Percentiles rank a stretch among this genome's conserved stretches.
Evolutionary conservation across 2,113 vertebrate species (phyloP).

Genomic region (Ursus arctos): DNA sequence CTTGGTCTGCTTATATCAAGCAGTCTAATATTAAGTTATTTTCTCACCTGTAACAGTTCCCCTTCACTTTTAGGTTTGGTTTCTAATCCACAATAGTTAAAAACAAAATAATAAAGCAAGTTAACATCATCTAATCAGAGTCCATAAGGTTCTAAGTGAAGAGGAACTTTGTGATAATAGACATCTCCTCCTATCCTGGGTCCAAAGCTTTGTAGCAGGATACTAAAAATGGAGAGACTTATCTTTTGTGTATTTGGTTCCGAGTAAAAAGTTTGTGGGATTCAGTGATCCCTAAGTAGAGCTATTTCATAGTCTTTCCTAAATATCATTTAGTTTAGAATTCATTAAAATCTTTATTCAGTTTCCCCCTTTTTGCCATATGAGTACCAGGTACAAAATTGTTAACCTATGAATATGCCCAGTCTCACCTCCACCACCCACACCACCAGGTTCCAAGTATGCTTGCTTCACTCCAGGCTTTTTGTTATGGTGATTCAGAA

Average conservation of each 20-base stretch:
- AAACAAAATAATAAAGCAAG: constrained; percentile 19
- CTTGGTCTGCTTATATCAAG: neutral
- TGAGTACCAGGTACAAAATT: neutral
- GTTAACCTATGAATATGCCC: neutral
- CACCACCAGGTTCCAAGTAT: neutral
- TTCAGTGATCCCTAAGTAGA: neutral
- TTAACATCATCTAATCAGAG: neutral
- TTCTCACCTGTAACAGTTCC: neutral
- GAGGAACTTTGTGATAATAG: neutral
- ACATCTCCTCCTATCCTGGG: neutral
- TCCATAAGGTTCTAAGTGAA: neutral
- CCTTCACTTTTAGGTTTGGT: neutral
- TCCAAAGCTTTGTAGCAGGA: neutral
- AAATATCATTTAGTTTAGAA: constrained; percentile 7
- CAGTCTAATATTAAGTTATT: neutral
- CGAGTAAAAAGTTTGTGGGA: neutral
- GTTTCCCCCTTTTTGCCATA: neutral
- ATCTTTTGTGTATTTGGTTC: neutral
- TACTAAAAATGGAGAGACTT: neutral
- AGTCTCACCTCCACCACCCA: neutral
- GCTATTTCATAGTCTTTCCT: neutral
- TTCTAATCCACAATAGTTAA: constrained; percentile 11
- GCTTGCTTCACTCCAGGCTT: neutral
- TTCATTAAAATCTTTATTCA: neutral
- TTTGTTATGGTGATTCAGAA: neutral